A percentile compares a stretch with the other conserved stretches of the same genome.
Conservation (phyloP, 2,113 vertebrate species). For the Scomber japonicus region DNA sequence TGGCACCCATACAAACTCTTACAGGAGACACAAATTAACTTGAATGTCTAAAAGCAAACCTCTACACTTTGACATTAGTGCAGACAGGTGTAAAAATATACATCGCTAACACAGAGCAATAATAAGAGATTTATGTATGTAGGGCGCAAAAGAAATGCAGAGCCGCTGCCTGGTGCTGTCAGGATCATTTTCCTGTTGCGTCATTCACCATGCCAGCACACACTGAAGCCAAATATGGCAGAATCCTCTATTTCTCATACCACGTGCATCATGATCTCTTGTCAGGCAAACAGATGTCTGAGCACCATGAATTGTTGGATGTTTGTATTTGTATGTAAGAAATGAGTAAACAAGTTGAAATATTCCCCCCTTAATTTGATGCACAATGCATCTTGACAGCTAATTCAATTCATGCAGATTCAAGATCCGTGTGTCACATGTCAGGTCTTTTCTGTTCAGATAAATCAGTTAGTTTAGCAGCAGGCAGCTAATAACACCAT, state of each 20-base stretch:
- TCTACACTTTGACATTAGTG: slow-evolving; percentile 72
- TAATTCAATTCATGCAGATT: slow-evolving; percentile 61
- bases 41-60: slow-evolving; percentile 58
- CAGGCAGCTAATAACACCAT: slow-evolving; percentile 41
- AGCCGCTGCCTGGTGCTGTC: slow-evolving; percentile 80
- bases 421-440: slow-evolving; percentile 62
- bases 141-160: slow-evolving; percentile 78
- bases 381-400: slow-evolving; percentile 84
- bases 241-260: slow-evolving; percentile 63
- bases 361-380: slow-evolving; percentile 84
- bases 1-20: slow-evolving; percentile 64
- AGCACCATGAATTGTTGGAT: slow-evolving; percentile 68
- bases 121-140: slow-evolving; percentile 85
- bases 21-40: slow-evolving; percentile 70
- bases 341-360: slow-evolving; percentile 80
- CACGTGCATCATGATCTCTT: slow-evolving; percentile 67
- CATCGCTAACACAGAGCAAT: slow-evolving; percentile 71
- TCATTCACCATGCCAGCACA: slow-evolving; percentile 79
- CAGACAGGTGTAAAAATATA: slow-evolving; percentile 85
- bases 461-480: slow-evolving; percentile 48
- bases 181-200: slow-evolving; percentile 80
- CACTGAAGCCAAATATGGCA: slow-evolving; percentile 74
- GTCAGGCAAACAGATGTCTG: slow-evolving; percentile 77
- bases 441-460: slow-evolving; percentile 62
- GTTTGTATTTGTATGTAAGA: slow-evolving; percentile 57